These are phyloP conservation scores for Anoplophora glabripennis DNA, from an alignment of 1,140 invertebrate species.

Conservation along the genomic window DNA sequence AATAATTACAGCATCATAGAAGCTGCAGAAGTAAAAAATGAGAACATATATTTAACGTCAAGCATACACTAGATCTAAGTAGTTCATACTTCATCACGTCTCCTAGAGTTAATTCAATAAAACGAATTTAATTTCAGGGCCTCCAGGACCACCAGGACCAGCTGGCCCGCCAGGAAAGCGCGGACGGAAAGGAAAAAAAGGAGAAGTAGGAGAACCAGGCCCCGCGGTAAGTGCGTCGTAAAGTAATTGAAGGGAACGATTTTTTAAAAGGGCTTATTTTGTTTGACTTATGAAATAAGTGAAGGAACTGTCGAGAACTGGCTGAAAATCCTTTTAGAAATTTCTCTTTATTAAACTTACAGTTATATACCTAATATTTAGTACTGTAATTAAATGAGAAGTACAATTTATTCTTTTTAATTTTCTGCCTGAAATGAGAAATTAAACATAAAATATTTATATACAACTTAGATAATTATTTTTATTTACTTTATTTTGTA, in stretches of 20 bases:
- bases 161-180: conserved; percentile 76
- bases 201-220: conserved; percentile 76
- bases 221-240: conserved; percentile 61
- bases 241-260: neutral
- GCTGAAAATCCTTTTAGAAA: too few relatives aligned
- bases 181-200: conserved; percentile 86
- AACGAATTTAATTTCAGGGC: conserved; percentile 39
- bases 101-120: neutral
- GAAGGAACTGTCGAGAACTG: too few relatives aligned
- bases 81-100: neutral
- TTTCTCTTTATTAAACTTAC: too few relatives aligned
- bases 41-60: neutral
- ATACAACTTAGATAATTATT: too few relatives aligned
- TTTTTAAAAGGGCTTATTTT: conserved; percentile 6
- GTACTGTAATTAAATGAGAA: too few relatives aligned
- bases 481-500: too few relatives aligned
- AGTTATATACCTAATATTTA: too few relatives aligned
- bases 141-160: conserved; percentile 65
- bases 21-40: neutral
- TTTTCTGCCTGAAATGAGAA: too few relatives aligned
- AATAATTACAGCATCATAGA: neutral
- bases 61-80: neutral
- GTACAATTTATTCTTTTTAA: too few relatives aligned
- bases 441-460: too few relatives aligned
- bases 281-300: conserved; percentile 5